These are phyloP conservation scores for Yponomeuta malinellus DNA, from an alignment of 2,888 invertebrate genomes.

Conservation along the genomic window DNA sequence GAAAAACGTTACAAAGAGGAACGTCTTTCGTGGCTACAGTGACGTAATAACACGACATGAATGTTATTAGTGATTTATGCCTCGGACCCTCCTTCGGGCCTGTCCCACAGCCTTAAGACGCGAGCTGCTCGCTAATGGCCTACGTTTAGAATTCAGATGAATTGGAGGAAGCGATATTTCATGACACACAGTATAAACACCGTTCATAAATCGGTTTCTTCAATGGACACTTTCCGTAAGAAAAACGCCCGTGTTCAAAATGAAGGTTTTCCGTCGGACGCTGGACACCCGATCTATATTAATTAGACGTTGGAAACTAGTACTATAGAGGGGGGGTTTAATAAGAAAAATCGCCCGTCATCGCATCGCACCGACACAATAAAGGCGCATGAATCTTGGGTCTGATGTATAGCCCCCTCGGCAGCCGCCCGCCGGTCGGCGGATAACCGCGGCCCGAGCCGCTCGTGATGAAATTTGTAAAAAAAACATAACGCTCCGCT, in stretches of 20 bases:
- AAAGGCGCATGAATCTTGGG: slow-evolving; percentile 20
- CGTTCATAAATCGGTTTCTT: neutral
- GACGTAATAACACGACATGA: slow-evolving; percentile 45
- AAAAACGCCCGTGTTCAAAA: neutral
- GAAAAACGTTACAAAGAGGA: slow-evolving; percentile 5
- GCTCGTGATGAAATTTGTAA: slow-evolving; percentile 6
- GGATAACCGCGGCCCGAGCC: slow-evolving; percentile 6
- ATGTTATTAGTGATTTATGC: slow-evolving; percentile 49
- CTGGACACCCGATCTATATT: slow-evolving; percentile 13
- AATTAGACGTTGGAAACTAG: slow-evolving; percentile 12
- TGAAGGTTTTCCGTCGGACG: slow-evolving; percentile 12
- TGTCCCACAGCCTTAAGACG: slow-evolving; percentile 15
- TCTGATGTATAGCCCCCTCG: slow-evolving; percentile 22
- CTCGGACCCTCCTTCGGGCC: slow-evolving; percentile 16
- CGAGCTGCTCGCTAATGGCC: slow-evolving; percentile 9
- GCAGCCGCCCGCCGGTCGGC: slow-evolving; percentile 12
- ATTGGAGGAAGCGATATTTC: neutral
- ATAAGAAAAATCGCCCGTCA: slow-evolving; percentile 20
- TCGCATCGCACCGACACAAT: slow-evolving; percentile 17
- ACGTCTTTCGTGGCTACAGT: slow-evolving; percentile 21
- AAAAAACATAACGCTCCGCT: slow-evolving; percentile 13
- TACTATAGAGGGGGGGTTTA: slow-evolving; percentile 11
- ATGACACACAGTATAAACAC: neutral
- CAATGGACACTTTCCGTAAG: neutral
- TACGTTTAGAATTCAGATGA: neutral